Base-by-base conservation (phyloP, 53 echinoderm and acorn worm species). In the Holothuria scabra region DNA sequence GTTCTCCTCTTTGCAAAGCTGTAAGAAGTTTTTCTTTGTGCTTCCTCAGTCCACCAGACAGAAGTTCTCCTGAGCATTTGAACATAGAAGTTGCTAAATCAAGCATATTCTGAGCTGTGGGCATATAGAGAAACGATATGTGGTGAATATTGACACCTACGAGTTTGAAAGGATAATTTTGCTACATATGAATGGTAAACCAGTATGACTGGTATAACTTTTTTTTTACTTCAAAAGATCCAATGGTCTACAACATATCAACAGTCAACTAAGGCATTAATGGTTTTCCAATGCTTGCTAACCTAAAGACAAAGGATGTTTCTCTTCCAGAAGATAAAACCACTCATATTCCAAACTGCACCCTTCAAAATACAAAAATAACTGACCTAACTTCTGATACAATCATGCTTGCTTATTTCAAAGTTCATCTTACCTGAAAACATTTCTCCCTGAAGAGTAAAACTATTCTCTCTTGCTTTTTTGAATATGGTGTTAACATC, bases 391-490 rank as follows among this genome's bases (percentile, higher is more conserved):
- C 10, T 56, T 22, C 24, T 11, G 70, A 38, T 24, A 37, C 23
- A 13, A 33, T 28, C 52, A n/a, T 55, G 23, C 26, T 14, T 13
- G 23, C 20, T 79, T 12, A 55, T 52, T 52, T 25, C 7, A 12
- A 33, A 37, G 28, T 65, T n/a, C 7, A 38, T 12, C 82, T 82
- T 61, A 95, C 95, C 95, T 89, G 95, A 95, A 84, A 93, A 95
- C 93, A 95, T 95, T 76, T 95, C 95, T 56, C 95, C 95, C 34
- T 95, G 89, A 12, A 76, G 26, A 6, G 95, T 95, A 60, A 75
- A 93, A 0, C 85, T 66, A 28, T 85, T 87, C n/a, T 85, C 37
- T 63, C 58, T 89, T 13, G 93, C 95, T 33, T 59, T 46, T 49
- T 41, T 25, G 4, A 87, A 87, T 19, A 89, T 74, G 18, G 19